phyloP scores from a whole-genome alignment of 2,888 invertebrate genomes.

The Hyposoter dolosus region DNA sequence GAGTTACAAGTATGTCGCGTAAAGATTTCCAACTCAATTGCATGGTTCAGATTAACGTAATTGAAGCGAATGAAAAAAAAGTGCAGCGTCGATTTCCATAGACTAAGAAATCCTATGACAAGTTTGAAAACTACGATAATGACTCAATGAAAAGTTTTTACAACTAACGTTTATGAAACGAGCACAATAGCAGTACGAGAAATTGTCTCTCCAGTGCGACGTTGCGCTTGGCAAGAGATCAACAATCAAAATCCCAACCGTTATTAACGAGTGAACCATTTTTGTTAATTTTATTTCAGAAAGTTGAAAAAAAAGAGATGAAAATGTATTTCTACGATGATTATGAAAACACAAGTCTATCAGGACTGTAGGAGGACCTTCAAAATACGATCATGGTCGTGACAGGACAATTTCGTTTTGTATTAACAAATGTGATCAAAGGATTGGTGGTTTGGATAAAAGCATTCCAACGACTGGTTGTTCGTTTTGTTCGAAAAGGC shows the following conservation, averaged over 20 bases:
- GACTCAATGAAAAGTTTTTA: background rate
- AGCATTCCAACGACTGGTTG: conserved; percentile 59
- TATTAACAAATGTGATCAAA: conserved; percentile 19
- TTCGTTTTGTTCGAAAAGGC: conserved; percentile 52
- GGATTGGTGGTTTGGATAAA: conserved; percentile 28
- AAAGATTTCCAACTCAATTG: background rate
- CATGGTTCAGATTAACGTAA: background rate
- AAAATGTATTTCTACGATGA: background rate
- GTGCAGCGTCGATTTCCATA: background rate
- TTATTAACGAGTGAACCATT: background rate
- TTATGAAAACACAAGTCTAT: background rate
- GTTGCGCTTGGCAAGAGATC: background rate
- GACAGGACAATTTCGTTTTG: conserved; percentile 24
- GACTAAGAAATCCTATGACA: background rate
- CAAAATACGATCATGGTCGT: conserved; percentile 15
- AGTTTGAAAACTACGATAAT: background rate
- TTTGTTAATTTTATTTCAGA: background rate
- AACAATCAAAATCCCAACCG: background rate
- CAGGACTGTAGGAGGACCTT: background rate
- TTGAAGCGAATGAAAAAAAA: background rate
- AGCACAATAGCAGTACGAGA: background rate
- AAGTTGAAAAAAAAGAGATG: background rate
- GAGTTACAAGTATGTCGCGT: background rate
- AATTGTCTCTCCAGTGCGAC: background rate
- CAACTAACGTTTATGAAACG: background rate